phyloP scores from a whole-genome alignment of 2,797 vertebrate species.

The Salmo trutta region DNA sequence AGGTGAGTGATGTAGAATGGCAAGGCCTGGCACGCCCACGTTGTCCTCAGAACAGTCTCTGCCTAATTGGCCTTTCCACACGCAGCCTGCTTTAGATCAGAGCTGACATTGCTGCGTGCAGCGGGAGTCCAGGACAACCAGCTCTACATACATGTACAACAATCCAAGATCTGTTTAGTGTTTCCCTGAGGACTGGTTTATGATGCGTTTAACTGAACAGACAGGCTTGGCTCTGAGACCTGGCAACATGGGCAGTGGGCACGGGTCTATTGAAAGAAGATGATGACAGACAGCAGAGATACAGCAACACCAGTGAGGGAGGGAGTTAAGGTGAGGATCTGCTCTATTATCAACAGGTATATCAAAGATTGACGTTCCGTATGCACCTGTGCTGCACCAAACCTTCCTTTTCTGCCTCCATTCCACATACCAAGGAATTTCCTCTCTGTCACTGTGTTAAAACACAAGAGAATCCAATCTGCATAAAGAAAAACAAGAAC shows the following conservation, averaged over 20 bases:
- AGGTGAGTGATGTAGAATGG: slow-evolving; percentile 87
- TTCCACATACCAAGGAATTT: not conserved
- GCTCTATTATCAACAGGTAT: slow-evolving; percentile 5
- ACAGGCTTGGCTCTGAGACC: slow-evolving; percentile 51
- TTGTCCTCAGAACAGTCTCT: slow-evolving; percentile 78
- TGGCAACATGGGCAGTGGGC: slow-evolving; percentile 24
- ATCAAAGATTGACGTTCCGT: slow-evolving; percentile 7
- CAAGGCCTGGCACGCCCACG: slow-evolving; percentile 78
- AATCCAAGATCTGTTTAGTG: slow-evolving; percentile 56
- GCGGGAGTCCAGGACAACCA: slow-evolving; percentile 39
- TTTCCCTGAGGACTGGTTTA: slow-evolving; percentile 60
- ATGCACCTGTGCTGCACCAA: slow-evolving; percentile 12
- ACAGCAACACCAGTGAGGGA: slow-evolving; percentile 22
- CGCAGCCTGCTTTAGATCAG: slow-evolving; percentile 85
- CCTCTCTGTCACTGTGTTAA: too few species aligned
- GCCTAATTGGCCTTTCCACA: slow-evolving; percentile 84
- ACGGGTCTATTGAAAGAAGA: slow-evolving; percentile 54
- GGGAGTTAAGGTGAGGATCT: slow-evolving; percentile 13
- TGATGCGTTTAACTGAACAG: slow-evolving; percentile 57
- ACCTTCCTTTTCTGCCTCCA: not conserved
- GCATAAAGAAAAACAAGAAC: too few species aligned
- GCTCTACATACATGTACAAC: slow-evolving; percentile 43
- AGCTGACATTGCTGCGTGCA: slow-evolving; percentile 70
- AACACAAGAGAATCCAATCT: not conserved
- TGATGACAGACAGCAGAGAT: slow-evolving; percentile 46